These are phyloP conservation scores for Excalfactoria chinensis DNA, from an alignment of 2,113 vertebrate species.

Conservation along the genomic window DNA sequence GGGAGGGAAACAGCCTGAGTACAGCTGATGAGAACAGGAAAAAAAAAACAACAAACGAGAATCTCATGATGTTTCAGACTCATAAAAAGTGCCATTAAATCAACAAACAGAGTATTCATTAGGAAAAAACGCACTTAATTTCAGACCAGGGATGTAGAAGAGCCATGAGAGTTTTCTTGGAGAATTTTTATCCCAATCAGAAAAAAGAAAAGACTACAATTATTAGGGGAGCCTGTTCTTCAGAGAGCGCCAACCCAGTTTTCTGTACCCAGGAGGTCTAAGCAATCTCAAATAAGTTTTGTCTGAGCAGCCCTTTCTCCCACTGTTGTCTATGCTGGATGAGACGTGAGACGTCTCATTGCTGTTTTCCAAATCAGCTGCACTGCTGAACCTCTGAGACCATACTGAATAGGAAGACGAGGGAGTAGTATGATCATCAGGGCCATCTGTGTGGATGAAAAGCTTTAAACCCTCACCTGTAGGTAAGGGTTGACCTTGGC, in stretches of 20 bases:
- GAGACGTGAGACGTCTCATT: neutral
- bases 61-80: slow-evolving; percentile 36
- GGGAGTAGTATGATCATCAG: neutral
- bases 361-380: neutral
- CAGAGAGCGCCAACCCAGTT: slow-evolving; percentile 67
- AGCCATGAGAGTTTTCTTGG: slow-evolving; percentile 38
- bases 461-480: neutral
- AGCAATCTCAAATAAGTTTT: slow-evolving; percentile 60
- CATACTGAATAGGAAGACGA: neutral
- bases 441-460: neutral
- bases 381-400: slow-evolving; percentile 16
- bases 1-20: neutral
- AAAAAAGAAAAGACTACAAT: slow-evolving; percentile 36
- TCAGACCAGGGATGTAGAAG: slow-evolving; percentile 60
- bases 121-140: slow-evolving; percentile 61
- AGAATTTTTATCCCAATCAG: slow-evolving; percentile 62
- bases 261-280: slow-evolving; percentile 63
- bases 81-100: slow-evolving; percentile 29
- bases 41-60: neutral
- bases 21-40: neutral
- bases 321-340: neutral
- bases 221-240: slow-evolving; percentile 67
- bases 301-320: slow-evolving; percentile 21
- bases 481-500: neutral
- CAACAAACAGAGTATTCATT: slow-evolving; percentile 65